Conservation (phyloP, 1,140 invertebrate genomes). For the Hetaerina americana region DNA sequence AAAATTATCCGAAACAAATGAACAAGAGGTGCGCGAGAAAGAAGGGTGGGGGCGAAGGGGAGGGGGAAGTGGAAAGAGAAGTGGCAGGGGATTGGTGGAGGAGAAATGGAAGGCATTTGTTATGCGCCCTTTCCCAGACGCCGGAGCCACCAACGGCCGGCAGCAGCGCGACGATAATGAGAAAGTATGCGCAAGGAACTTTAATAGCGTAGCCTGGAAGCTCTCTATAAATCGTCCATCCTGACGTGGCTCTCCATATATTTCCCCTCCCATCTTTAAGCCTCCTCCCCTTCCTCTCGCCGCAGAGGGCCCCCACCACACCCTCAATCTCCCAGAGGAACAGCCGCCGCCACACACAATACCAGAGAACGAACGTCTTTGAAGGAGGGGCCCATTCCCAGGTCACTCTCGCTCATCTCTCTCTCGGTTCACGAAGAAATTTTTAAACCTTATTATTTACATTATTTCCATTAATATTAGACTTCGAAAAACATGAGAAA, state of each 20-base stretch:
- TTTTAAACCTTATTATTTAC: no score
- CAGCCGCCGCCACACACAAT: no score
- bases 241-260: not conserved
- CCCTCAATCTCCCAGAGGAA: not conserved
- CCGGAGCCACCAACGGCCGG: not conserved
- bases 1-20: not conserved
- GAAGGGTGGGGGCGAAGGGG: no score
- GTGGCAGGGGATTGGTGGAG: not conserved
- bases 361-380: no score
- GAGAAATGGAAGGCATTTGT: not conserved
- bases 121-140: not conserved
- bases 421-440: no score
- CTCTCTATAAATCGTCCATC: not conserved
- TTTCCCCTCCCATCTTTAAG: not conserved
- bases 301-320: not conserved
- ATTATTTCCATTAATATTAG: no score
- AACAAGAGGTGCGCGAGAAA: not conserved
- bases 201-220: not conserved
- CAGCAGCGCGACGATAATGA: not conserved
- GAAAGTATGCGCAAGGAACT: not conserved
- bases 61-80: not conserved
- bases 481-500: no score
- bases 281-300: not conserved
- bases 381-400: no score
- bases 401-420: no score